phyloP scores from a whole-genome alignment of 2,888 invertebrate genomes.

The Lysandra bellargus region DNA sequence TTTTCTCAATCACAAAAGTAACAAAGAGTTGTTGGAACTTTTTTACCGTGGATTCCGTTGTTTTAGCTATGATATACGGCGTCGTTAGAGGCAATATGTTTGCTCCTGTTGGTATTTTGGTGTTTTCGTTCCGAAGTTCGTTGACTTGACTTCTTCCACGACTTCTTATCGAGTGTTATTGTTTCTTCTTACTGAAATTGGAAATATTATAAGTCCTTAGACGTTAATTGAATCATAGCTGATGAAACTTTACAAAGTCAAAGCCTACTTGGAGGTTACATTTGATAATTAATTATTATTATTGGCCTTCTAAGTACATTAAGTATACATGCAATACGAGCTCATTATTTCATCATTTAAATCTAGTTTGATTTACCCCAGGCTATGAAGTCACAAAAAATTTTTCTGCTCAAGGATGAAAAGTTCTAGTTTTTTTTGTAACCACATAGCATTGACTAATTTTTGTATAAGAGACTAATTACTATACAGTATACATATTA shows the following conservation, averaged over 20 bases:
- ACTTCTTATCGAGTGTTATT: conserved; percentile 1
- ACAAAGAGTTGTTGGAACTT: neutral
- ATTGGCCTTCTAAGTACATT: neutral
- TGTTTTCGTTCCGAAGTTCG: conserved; percentile 6
- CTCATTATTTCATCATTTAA: conserved; percentile 1
- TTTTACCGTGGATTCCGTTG: conserved; percentile 9
- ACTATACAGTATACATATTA: too few species aligned
- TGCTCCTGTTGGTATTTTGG: neutral
- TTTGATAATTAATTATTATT: neutral
- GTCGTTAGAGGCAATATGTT: conserved; percentile 2
- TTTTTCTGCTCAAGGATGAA: neutral
- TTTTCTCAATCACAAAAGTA: neutral
- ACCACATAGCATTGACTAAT: neutral
- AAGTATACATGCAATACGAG: neutral
- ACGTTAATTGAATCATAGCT: neutral
- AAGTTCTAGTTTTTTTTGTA: neutral
- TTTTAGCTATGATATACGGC: conserved; percentile 12
- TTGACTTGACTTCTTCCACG: neutral
- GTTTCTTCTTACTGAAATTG: neutral
- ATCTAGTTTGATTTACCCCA: neutral
- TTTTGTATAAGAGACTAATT: too few species aligned
- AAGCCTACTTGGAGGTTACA: neutral
- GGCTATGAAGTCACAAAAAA: neutral
- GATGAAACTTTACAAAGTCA: neutral
- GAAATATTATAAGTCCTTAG: neutral